These are phyloP conservation scores for Alethe diademata DNA, from an alignment of 2,113 vertebrate species.

Conservation along the genomic window DNA sequence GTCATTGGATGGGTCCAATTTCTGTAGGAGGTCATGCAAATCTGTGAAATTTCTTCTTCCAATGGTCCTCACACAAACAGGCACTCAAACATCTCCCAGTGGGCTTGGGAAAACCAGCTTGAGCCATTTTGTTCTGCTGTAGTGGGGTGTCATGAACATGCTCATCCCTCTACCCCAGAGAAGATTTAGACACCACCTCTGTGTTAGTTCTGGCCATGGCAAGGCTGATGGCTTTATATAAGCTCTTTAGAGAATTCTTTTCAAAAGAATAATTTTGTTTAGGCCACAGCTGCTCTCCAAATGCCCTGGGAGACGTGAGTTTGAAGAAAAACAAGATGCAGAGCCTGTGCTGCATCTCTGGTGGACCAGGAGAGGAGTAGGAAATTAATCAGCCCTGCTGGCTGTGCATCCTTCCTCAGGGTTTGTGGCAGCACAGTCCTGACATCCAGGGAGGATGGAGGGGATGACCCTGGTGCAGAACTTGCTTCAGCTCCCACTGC, in stretches of 20 bases:
- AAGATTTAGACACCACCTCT: background rate
- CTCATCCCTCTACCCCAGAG: background rate
- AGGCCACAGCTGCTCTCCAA: background rate
- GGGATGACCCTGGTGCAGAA: background rate
- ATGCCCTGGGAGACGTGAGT: background rate
- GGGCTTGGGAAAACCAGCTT: background rate
- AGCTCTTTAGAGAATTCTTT: background rate
- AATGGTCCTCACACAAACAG: background rate
- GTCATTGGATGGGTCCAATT: background rate
- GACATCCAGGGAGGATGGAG: background rate
- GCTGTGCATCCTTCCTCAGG: background rate
- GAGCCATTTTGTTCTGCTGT: background rate
- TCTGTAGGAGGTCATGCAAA: background rate
- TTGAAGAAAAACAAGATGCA: background rate
- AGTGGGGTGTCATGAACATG: background rate
- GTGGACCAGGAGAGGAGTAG: background rate
- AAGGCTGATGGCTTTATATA: background rate
- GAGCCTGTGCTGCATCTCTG: background rate
- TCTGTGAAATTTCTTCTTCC: background rate
- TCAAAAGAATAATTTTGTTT: too few species aligned
- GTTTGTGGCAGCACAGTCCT: rapidly evolving
- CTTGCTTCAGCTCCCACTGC: background rate
- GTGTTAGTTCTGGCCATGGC: background rate
- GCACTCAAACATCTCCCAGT: background rate
- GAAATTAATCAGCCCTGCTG: background rate